A percentile compares a stretch with the other conserved stretches of the same genome.
Evolutionary conservation across 53 echinoderm and acorn worm species (phyloP).

Genomic region (Antedon mediterranea): DNA sequence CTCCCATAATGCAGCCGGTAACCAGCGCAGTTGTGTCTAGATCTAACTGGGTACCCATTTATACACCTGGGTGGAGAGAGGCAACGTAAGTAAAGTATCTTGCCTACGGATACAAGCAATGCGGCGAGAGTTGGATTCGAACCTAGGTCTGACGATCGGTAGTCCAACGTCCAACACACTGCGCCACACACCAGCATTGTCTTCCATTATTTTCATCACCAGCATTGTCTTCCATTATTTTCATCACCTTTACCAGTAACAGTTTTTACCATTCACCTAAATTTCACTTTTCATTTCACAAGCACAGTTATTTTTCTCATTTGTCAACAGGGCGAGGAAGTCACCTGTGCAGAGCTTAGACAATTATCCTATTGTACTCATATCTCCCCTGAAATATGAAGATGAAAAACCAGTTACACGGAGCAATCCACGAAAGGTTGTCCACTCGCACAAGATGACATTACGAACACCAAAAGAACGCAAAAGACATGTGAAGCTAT

Average conservation of each 20-base stretch:
- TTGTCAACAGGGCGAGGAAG: slow-evolving; percentile 20
- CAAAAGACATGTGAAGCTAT: slow-evolving; percentile 27
- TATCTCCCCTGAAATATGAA: slow-evolving; percentile 50
- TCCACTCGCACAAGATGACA: slow-evolving; percentile 64
- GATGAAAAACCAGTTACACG: background rate
- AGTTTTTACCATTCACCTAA: background rate
- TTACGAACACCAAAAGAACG: slow-evolving; percentile 46
- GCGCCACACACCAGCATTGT: no score
- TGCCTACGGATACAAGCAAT: no score
- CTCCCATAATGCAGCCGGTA: no score
- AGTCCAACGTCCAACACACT: no score
- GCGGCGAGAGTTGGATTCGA: no score
- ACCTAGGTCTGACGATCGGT: no score
- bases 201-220: no score
- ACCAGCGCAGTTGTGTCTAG: no score
- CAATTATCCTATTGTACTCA: slow-evolving; percentile 24
- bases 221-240: background rate
- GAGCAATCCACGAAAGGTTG: slow-evolving; percentile 29
- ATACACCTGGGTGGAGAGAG: no score
- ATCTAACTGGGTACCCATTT: no score
- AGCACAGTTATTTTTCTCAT: background rate
- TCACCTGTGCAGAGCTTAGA: slow-evolving; percentile 14
- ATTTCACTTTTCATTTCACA: background rate
- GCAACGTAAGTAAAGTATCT: no score
- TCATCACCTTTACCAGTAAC: background rate